Evolutionary conservation across 2,113 vertebrate species (phyloP), one percentile per base, ranked within the genome.

Genomic region (Ramphastos sulfuratus): DNA sequence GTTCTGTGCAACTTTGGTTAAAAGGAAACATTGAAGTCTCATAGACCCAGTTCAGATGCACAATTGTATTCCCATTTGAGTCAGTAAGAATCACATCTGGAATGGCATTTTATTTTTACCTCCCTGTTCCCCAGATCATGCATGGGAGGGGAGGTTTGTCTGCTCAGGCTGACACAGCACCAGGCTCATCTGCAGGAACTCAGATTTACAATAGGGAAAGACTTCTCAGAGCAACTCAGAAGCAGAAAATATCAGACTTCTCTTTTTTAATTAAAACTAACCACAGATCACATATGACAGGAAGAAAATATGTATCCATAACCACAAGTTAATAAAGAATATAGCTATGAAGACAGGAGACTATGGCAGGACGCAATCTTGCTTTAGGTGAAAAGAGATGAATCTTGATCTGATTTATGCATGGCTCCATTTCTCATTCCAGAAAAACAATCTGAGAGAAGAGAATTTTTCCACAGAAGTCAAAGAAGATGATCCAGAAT

Each of bases 51-150:
- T 87, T 89, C 30, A 92, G 18, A 83, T 33, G 56, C 33, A 73
- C 23, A 56, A 69, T 73, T 85, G 71, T 59, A 87, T 37, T 92
- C 48, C 84, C 75, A 31, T 73, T 77, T 74, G 33, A 92, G 61
- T 35, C 69, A 74, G 65, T 1, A 91, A 61, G 75, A 89, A 87
- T 64, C 85, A 78, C 52, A 77, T 69, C 28, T 77, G 64, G 60
- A 87, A 77, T 72, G 46, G 30, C 23, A 63, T 81, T 92, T 94
- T 92, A 94, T 89, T 94, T 95, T 94, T 87, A 87, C 65, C 16
- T 85, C 87, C 33, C 44, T 61, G 18, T 39, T 91, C 69, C 89
- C 82, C 54, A 77, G 67, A 85, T 67, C 75, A 75, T 0, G 5
- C 37, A 50, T 48, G 39, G 64, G 82, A 91, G 30, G 23, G 64